Evolutionary conservation across 1,140 invertebrate genomes (phyloP).

Genomic region (Procambarus clarkii): DNA sequence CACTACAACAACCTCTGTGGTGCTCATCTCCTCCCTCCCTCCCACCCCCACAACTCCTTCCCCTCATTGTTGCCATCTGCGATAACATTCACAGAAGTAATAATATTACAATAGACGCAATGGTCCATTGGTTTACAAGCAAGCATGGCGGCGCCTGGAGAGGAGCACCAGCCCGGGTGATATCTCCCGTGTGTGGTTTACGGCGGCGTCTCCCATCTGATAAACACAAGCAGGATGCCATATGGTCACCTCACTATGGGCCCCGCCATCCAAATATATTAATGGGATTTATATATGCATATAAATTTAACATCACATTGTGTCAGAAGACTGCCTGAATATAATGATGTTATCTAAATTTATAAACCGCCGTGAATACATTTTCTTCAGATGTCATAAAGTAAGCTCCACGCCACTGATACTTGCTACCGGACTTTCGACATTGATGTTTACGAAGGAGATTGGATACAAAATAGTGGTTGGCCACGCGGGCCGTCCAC

Average conservation of each 20-base stretch:
- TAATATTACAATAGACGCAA: background rate
- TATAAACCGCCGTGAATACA: constrained; percentile 47
- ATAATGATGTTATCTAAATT: constrained; percentile 64
- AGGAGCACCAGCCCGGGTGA: background rate
- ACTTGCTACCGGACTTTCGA: constrained; percentile 55
- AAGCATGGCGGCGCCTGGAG: background rate
- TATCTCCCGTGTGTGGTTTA: constrained; percentile 16
- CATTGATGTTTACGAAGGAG: constrained; percentile 43
- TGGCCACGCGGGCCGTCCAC: background rate
- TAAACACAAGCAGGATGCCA: constrained; percentile 1
- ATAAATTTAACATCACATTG: constrained; percentile 61
- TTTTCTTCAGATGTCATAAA: constrained; percentile 26
- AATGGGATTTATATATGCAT: constrained; percentile 59
- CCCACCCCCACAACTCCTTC: background rate
- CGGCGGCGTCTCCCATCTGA: constrained; percentile 25
- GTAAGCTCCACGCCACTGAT: constrained; percentile 16
- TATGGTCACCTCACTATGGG: constrained; percentile 14
- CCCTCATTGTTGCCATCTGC: constrained; percentile 21
- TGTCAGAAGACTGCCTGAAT: constrained; percentile 35
- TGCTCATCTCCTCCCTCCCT: background rate
- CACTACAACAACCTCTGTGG: background rate
- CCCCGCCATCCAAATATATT: constrained; percentile 33
- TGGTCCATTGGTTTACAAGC: background rate
- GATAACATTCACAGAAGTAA: constrained; percentile 31
- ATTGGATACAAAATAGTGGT: constrained; percentile 37